Evolutionary conservation across 1,140 invertebrate genomes (phyloP).

Genomic region (Triops cancriformis): DNA sequence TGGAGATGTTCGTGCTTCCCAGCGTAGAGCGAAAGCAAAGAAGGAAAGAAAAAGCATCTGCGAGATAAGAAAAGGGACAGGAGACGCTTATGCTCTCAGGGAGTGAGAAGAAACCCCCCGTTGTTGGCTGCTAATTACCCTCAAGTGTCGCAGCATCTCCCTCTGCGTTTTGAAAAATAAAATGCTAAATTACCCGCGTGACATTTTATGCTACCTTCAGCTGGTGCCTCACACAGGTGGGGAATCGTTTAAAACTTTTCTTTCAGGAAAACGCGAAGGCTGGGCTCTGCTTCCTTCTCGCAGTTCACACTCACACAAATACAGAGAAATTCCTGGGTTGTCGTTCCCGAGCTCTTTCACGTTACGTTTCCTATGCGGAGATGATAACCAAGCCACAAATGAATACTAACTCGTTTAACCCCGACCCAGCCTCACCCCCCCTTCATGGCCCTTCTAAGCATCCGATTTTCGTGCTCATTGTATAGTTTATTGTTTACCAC

Average conservation of each 20-base stretch:
- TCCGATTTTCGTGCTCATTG: not conserved
- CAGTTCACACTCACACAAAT: too few relatives aligned
- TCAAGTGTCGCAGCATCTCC: slow-evolving; percentile 12
- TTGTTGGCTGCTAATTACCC: slow-evolving; percentile 13
- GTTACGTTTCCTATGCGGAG: not conserved
- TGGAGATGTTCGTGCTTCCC: not conserved
- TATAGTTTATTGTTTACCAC: not conserved
- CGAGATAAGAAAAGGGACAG: not conserved
- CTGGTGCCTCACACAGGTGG: slow-evolving; percentile 11
- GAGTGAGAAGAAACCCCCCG: slow-evolving; percentile 2
- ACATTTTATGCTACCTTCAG: slow-evolving; percentile 9
- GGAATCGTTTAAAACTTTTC: slow-evolving; percentile 4
- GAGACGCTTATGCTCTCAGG: not conserved
- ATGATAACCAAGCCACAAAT: not conserved
- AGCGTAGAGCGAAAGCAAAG: not conserved
- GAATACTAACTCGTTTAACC: not conserved
- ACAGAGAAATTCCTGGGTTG: not conserved
- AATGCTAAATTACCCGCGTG: slow-evolving; percentile 1
- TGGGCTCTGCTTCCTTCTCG: not conserved
- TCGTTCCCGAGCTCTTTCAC: not conserved
- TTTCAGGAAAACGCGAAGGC: slow-evolving; percentile 8
- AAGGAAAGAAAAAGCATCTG: not conserved
- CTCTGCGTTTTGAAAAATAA: slow-evolving; percentile 10
- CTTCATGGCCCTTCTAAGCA: not conserved
- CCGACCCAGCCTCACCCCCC: not conserved